phyloP scores from a whole-genome alignment of 1,140 invertebrate genomes.

The Patella vulgata region DNA sequence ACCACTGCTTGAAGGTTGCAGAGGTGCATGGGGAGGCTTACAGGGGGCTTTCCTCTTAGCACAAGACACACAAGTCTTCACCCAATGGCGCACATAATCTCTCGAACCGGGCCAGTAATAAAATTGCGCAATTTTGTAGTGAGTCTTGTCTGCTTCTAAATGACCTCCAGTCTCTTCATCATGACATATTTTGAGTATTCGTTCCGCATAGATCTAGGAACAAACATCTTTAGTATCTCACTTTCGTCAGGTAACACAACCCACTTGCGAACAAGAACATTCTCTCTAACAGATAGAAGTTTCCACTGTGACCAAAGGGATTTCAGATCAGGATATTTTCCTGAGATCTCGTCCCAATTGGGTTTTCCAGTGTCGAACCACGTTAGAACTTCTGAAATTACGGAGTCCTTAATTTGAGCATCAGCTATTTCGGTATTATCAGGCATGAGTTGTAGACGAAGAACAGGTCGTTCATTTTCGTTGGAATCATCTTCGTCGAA shows the following conservation, averaged over 20 bases:
- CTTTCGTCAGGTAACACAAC: neutral
- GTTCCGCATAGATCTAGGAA: neutral
- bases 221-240: neutral
- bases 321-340: neutral
- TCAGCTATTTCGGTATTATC: conserved; percentile 1
- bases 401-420: neutral
- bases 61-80: conserved; percentile 22
- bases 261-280: neutral
- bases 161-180: conserved; percentile 13
- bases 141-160: conserved; percentile 22
- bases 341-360: conserved; percentile 1
- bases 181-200: conserved; percentile 14
- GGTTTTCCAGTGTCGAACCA: neutral
- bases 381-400: neutral
- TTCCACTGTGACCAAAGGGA: conserved; percentile 13
- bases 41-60: conserved; percentile 13
- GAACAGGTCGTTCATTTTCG: conserved; percentile 1
- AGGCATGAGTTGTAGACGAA: neutral
- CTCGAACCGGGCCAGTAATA: conserved; percentile 19
- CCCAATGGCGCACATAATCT: conserved; percentile 5
- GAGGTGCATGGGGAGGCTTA: conserved; percentile 3
- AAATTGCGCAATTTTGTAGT: neutral
- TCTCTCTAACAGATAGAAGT: conserved; percentile 1
- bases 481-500: conserved; percentile 12
- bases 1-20: conserved; percentile 1